A percentile compares a stretch with the other conserved stretches of the same genome.
Conservation (phyloP, 1,140 invertebrate genomes). For the Neodiprion lecontei region DNA sequence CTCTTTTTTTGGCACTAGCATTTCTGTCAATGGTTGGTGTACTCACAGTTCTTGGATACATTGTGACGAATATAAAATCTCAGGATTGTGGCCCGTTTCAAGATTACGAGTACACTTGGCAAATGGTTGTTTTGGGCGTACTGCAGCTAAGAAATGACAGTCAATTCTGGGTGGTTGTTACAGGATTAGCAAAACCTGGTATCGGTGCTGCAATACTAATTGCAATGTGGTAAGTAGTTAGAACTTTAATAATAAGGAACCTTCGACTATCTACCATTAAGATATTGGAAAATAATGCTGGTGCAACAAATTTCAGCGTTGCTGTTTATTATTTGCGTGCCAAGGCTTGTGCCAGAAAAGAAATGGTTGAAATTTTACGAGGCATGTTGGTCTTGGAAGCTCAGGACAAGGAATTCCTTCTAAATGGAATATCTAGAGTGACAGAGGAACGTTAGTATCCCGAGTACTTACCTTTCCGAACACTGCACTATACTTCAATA, state of each 20-base stretch:
- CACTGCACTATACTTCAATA: neutral
- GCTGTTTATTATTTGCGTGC: conserved; percentile 74
- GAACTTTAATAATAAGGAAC: conserved; percentile 24
- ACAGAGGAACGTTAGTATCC: conserved; percentile 50
- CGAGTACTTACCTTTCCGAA: neutral
- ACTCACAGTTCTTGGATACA: conserved; percentile 64
- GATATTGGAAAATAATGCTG: conserved; percentile 21
- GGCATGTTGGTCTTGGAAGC: conserved; percentile 74
- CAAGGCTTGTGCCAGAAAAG: conserved; percentile 66
- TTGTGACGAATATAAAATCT: conserved; percentile 65
- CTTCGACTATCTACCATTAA: neutral
- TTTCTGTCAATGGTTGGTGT: conserved; percentile 70
- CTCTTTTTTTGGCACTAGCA: conserved; percentile 71
- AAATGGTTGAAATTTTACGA: conserved; percentile 70
- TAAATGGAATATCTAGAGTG: conserved; percentile 63
- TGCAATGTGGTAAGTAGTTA: conserved; percentile 62
- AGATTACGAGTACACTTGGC: conserved; percentile 59
- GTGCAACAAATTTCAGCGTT: conserved; percentile 57
- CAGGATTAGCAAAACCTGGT: conserved; percentile 62
- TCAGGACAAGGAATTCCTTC: conserved; percentile 78
- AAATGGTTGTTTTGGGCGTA: conserved; percentile 58
- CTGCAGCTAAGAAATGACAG: conserved; percentile 54
- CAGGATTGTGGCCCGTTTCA: conserved; percentile 66
- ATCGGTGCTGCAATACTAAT: conserved; percentile 63
- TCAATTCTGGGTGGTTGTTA: conserved; percentile 51